These are phyloP conservation scores for Mongoloraphidia duomilia DNA, from an alignment of 2,888 invertebrate genomes.

Conservation along the genomic window DNA sequence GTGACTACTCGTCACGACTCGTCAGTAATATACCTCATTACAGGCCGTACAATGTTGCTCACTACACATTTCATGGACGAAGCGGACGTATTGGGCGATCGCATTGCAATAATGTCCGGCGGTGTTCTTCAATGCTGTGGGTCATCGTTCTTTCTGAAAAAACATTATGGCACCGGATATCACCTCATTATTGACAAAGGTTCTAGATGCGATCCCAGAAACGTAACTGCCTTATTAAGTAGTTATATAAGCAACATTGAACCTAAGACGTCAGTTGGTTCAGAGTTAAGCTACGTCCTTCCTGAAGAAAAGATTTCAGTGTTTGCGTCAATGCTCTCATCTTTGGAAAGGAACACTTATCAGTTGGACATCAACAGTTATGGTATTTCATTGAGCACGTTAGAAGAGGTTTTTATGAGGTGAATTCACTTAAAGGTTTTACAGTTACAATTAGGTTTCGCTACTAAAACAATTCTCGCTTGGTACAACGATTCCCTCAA, in stretches of 20 bases:
- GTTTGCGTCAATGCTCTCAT: constrained; percentile 48
- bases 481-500: too few relatives aligned
- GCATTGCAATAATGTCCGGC: constrained; percentile 65
- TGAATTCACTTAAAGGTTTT: constrained; percentile 16
- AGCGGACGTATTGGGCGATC: constrained; percentile 63
- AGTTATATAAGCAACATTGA: constrained; percentile 42
- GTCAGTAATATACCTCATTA: too few relatives aligned
- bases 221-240: constrained; percentile 38
- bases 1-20: too few relatives aligned
- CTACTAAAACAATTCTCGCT: too few relatives aligned
- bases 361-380: constrained; percentile 50
- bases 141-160: constrained; percentile 57
- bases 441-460: too few relatives aligned
- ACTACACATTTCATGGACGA: constrained; percentile 77
- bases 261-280: constrained; percentile 50
- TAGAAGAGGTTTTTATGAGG: constrained; percentile 72
- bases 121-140: constrained; percentile 61
- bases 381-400: constrained; percentile 60
- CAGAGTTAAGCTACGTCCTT: constrained; percentile 50
- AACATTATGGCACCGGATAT: constrained; percentile 64
- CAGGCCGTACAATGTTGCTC: constrained; percentile 54
- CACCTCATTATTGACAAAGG: constrained; percentile 40
- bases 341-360: constrained; percentile 39
- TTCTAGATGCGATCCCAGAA: constrained; percentile 26
- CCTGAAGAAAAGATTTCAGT: constrained; percentile 37